Base-by-base conservation (phyloP, 2,888 invertebrate species). In the Cacoxenus indagator region DNA sequence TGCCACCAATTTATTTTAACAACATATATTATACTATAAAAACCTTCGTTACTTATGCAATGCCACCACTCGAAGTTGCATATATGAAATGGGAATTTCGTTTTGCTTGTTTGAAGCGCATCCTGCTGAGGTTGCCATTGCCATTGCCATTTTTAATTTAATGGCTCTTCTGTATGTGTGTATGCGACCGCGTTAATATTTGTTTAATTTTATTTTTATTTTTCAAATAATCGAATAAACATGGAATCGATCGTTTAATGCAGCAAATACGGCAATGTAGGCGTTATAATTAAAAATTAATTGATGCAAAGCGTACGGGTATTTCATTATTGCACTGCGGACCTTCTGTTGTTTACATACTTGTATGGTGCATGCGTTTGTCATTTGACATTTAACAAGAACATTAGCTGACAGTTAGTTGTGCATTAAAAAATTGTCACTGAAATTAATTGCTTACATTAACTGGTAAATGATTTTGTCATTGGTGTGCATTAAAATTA, bases 391-490 rank as follows among this genome's bases (percentile, higher is more conserved):
- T 70, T 51, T 70, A 73, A 72, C 70, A 64, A 45, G 66, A 65
- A 72, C 68, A 75, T 77, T 69, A 67, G 64, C 70, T 66, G 64
- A 43, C 71, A 76, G 72, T 75, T 77, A 70, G 72, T 72, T 71
- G 67, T 72, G 68, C 70, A 72, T 73, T 73, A 67, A 61, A 70
- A 62, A 69, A 24, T 65, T 59, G 64, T 24, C 55, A 37, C 45
- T 55, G 62, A 64, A 64, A 62, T 67, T 67, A 67, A 67, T 67
- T 67, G 46, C 66, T 27, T 46, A 59, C 57, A 51, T 67, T 67
- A 67, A 59, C 57, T 29, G 46, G 43, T 57, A 45, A 59, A 59
- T 59, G 59, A 17, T 59, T 59, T 26, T 27, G 59, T 59, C 59
- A 31, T 31, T 31, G 59, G 17, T 59, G 59, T 59, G 59, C 59